These are phyloP conservation scores for Merluccius polli DNA, from an alignment of 2,797 vertebrate genomes.

Conservation along the genomic window DNA sequence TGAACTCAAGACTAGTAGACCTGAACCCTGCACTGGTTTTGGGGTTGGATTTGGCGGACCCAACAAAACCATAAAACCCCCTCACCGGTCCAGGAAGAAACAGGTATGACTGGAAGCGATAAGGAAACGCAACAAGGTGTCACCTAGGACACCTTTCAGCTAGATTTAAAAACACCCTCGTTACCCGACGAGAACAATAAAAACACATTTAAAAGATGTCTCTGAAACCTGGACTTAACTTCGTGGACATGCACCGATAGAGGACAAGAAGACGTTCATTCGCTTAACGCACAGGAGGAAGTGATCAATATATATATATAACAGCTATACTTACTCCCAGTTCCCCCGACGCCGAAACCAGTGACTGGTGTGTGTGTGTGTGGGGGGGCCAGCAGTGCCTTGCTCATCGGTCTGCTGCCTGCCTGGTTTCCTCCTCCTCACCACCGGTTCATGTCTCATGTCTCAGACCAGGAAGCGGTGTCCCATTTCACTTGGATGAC, in stretches of 20 bases:
- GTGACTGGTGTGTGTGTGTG: not conserved
- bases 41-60: no score
- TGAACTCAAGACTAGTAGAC: not conserved
- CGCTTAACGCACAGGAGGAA: not conserved
- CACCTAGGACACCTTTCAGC: no score
- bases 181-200: no score
- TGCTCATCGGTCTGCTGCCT: not conserved
- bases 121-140: not conserved
- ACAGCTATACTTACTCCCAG: not conserved
- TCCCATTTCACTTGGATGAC: constrained; percentile 58
- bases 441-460: not conserved
- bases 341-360: not conserved
- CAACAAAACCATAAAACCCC: no score
- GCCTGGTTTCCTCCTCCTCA: not conserved
- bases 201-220: not conserved
- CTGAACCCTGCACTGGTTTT: no score
- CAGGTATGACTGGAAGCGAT: not conserved
- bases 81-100: not conserved
- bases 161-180: no score
- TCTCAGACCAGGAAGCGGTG: constrained; percentile 73
- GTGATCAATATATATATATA: not conserved
- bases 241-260: not conserved
- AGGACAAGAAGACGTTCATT: not conserved
- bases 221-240: not conserved
- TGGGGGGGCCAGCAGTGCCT: not conserved